A percentile compares a stretch with the other conserved stretches of the same genome.
Conservation (phyloP, 2,797 vertebrate species). For the Morus bassanus region DNA sequence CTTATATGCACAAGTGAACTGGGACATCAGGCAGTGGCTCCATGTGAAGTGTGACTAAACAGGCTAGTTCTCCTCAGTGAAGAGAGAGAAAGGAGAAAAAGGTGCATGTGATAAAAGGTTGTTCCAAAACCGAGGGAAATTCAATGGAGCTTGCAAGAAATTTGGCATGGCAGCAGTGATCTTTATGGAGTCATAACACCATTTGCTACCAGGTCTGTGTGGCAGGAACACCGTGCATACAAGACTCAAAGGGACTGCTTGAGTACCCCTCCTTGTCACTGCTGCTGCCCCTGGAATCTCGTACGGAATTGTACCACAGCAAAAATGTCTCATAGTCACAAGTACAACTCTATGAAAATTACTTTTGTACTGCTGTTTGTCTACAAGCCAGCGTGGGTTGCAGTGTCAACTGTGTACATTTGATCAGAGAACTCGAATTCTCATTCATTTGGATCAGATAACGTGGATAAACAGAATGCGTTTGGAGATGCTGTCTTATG, state of each 20-base stretch:
- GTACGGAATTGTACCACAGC: not conserved
- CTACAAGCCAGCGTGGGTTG: not conserved
- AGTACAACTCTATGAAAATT: not conserved
- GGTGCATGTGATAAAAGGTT: accelerated
- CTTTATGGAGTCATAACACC: not conserved
- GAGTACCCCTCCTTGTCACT: accelerated
- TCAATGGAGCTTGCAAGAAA: not conserved
- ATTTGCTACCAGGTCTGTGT: not conserved
- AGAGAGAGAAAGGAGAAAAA: not conserved
- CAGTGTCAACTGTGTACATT: not conserved
- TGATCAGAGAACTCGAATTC: not conserved
- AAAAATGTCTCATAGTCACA: not conserved
- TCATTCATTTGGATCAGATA: not conserved
- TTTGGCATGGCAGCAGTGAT: not conserved
- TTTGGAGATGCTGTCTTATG: not conserved
- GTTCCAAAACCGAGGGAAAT: not conserved
- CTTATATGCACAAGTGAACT: not conserved
- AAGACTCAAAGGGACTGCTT: accelerated
- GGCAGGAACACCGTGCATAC: accelerated
- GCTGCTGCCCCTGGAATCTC: not conserved
- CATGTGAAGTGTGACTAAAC: not conserved
- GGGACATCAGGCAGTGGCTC: not conserved
- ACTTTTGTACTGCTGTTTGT: not conserved
- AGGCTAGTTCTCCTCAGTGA: not conserved
- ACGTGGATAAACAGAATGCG: not conserved